Base-by-base conservation (phyloP, 2,113 vertebrate species). In the Chaetodon auriga region DNA sequence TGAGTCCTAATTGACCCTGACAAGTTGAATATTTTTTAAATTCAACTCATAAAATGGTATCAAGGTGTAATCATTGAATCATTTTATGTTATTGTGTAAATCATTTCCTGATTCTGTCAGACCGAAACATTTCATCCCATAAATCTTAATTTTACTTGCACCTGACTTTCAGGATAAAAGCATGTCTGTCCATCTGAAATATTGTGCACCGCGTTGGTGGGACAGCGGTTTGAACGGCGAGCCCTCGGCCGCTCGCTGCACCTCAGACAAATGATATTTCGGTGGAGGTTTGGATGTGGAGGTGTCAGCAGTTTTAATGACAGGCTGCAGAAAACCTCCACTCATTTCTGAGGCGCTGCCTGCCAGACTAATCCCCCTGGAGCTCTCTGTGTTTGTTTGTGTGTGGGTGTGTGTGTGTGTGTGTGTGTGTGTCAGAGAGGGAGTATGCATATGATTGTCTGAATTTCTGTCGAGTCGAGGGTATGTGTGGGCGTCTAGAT, bases 221-320 rank as follows among this genome's bases (percentile, higher is more conserved):
- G 58, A 81, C 63, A 4, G 75, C 30, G 25, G 78, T 80, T 84
- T 73, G 57, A 41, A 58, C 13, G 35, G 49, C 2, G 57, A 45
- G 72, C 74, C 64, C 61, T 71, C 36, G 21, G 55, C 81, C 69
- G 69, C 83, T 78, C 35, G 0, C 85, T 75, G 83, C 70, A 66
- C 76, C 81, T 83, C 76, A 77, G 87, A 87, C 73, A 75, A 83
- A 78, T 86, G 64, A 86, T 85, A 51, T 84, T 84, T 73, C 78
- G 81, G 58, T 66, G 69, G 68, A 88, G 66, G 82, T 80, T 75
- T 83, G 84, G 43, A 75, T 85, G 73, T 82, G 78, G 73, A 84
- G 84, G 89, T 87, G 86, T 91, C 91, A 91, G 88, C 86, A 87
- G 68, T 75, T 90, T 87, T 83, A 90, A 87, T 91, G 87, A 90